Base-by-base conservation (phyloP, 2,797 vertebrate genomes). In the Gallinago stenura region DNA sequence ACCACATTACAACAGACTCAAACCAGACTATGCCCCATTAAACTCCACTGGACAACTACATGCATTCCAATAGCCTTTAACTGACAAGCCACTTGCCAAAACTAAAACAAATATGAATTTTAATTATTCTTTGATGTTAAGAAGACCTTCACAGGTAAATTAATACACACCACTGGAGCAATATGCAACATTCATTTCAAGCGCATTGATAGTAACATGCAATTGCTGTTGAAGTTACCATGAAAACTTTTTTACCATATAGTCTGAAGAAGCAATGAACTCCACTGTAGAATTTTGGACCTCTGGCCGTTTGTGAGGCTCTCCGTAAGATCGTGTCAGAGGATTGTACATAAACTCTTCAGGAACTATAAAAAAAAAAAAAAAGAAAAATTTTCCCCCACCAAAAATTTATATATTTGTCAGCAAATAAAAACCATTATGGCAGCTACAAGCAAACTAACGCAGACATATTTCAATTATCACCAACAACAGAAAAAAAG, bases 331-430 rank as follows among this genome's bases (percentile, higher is more conserved):
- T 51, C 99, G 98, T 1, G 99, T 99, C 66, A 99, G 98, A 9
- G 99, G 99, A 94, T 99, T 99, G 97, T 99, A 99, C 99, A 99
- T 99, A 80, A 99, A 99, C 97, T 99, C 99, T 97, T 99, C 99
- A 70, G 99, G 99, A 95, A 99, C 99, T 99, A 92, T 53, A 15
- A 25, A 60, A 58, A 9, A 15, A 22, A 33, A 33, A 35, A 50
- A 50, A 14, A 39, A 39, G 6, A 95, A 26, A 82, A 89, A 83
- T 30, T 4, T 35, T 37, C 21, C 11, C 39, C 82, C 43, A 8
- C 9, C 39, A 39, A 46, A 35, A 35, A 60, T 53, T 60, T 37
- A 66, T 31, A 15, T n/a, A 58, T 89, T 66, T 86, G 7, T 45
- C 45, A 80, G 24, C 31, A 87, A 94, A 79, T 35, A 84, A 35